Conservation (phyloP, 2,888 invertebrate genomes). For the Eugnorisma glareosa region DNA sequence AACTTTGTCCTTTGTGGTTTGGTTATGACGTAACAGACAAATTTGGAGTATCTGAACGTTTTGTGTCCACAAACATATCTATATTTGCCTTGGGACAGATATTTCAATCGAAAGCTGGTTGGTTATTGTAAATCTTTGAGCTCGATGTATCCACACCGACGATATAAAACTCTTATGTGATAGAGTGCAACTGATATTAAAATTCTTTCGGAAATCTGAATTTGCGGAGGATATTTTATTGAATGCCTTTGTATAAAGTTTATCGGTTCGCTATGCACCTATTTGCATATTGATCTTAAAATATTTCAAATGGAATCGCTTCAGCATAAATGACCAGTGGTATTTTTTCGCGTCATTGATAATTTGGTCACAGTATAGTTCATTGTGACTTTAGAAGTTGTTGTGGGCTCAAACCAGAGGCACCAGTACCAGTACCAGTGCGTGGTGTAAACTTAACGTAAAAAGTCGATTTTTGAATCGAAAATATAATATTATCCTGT, state of each 20-base stretch:
- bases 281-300: not conserved
- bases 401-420: not conserved
- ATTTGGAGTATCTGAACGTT: constrained; percentile 1
- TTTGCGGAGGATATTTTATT: constrained; percentile 20
- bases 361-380: not conserved
- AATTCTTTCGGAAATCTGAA: constrained; percentile 25
- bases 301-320: not conserved
- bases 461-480: not conserved
- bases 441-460: not conserved
- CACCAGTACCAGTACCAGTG: not conserved
- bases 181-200: constrained; percentile 34
- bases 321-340: not conserved
- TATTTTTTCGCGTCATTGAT: not conserved
- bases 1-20: constrained; percentile 53
- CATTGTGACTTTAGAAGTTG: not conserved
- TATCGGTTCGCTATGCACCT: not conserved
- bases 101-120: constrained; percentile 8
- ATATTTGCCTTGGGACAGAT: constrained; percentile 6
- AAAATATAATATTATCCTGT: too few relatives aligned
- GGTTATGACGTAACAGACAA: constrained; percentile 13
- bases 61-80: not conserved
- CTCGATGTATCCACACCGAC: constrained; percentile 23
- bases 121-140: constrained; percentile 9
- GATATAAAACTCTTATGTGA: constrained; percentile 15
- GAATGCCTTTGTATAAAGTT: constrained; percentile 8